phyloP scores from a whole-genome alignment of 1,140 invertebrate genomes.

The Drosophila serrata region DNA sequence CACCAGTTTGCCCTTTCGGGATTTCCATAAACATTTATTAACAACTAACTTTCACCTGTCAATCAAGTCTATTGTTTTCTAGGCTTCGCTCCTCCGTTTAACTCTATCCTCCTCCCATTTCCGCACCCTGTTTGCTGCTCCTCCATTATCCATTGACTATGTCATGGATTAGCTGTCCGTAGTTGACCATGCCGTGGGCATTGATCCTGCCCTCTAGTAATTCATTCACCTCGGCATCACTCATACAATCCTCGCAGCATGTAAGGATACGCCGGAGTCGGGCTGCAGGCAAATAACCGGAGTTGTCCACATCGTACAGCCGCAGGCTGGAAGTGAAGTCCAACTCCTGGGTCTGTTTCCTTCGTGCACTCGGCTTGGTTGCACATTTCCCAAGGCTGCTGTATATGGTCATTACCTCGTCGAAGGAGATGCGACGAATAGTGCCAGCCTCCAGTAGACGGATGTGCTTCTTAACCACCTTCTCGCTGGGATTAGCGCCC shows the following conservation, averaged over 20 bases:
- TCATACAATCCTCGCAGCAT: constrained; percentile 93
- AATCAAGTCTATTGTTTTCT: not conserved
- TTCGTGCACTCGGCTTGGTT: not conserved
- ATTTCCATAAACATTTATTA: constrained; percentile 25
- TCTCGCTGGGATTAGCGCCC: constrained; percentile 85
- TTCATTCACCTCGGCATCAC: constrained; percentile 96
- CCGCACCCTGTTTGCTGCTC: not conserved
- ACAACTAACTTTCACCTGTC: constrained; percentile 30
- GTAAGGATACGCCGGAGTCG: constrained; percentile 98
- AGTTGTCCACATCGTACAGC: constrained; percentile 97
- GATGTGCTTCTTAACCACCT: constrained; percentile 84
- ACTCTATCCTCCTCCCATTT: not conserved
- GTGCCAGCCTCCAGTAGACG: constrained; percentile 4
- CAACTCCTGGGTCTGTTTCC: constrained; percentile 21
- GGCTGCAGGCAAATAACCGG: constrained; percentile 95
- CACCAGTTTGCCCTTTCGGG: not conserved
- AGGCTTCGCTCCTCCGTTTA: not conserved
- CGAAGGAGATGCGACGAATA: constrained; percentile 51
- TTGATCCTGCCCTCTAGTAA: constrained; percentile 97
- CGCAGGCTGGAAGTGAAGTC: constrained; percentile 84
- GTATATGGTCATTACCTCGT: constrained; percentile 57
- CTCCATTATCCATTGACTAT: constrained; percentile 25
- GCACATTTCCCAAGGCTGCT: constrained; percentile 16
- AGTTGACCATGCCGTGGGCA: constrained; percentile 95
- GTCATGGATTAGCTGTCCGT: constrained; percentile 86